Evolutionary conservation across 2,797 vertebrate genomes (phyloP).

Genomic region (Protonibea diacanthus): DNA sequence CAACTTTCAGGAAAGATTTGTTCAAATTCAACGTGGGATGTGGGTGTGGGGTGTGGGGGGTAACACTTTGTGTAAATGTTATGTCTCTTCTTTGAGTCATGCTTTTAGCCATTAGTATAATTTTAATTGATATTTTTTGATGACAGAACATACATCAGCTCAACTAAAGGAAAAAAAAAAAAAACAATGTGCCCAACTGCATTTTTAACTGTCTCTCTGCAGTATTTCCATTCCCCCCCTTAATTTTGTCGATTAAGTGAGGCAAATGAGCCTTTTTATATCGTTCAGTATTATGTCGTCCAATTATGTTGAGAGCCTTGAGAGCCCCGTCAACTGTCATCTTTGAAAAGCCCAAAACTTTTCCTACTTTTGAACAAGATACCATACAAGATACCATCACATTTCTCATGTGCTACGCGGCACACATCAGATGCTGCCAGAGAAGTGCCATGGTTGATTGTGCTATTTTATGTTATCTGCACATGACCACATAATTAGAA

Average conservation of each 20-base stretch:
- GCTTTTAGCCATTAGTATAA: slow-evolving; percentile 20
- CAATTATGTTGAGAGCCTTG: not conserved
- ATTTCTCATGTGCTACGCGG: not conserved
- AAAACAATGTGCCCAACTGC: not conserved
- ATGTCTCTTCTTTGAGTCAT: slow-evolving; percentile 15
- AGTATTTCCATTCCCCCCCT: not conserved
- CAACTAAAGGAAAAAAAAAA: not conserved
- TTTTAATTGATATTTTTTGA: slow-evolving; percentile 15
- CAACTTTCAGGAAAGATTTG: slow-evolving; percentile 35
- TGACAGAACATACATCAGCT: slow-evolving; percentile 10
- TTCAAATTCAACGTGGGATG: slow-evolving; percentile 8
- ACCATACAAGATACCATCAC: not conserved
- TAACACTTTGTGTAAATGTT: not conserved
- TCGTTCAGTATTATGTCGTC: not conserved
- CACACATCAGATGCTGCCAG: slow-evolving; percentile 1
- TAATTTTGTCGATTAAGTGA: slow-evolving; percentile 5
- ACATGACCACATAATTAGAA: slow-evolving; percentile 25
- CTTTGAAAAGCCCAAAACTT: slow-evolving; percentile 3
- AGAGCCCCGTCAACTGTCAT: slow-evolving; percentile 4
- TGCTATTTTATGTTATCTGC: slow-evolving; percentile 12
- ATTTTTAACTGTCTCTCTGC: not conserved
- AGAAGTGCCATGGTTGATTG: slow-evolving; percentile 11
- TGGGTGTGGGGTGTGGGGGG: not conserved
- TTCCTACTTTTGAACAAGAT: not conserved
- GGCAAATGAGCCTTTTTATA: slow-evolving; percentile 7